Evolutionary conservation across 2,797 vertebrate species (phyloP).

Genomic region (Taeniopygia guttata): DNA sequence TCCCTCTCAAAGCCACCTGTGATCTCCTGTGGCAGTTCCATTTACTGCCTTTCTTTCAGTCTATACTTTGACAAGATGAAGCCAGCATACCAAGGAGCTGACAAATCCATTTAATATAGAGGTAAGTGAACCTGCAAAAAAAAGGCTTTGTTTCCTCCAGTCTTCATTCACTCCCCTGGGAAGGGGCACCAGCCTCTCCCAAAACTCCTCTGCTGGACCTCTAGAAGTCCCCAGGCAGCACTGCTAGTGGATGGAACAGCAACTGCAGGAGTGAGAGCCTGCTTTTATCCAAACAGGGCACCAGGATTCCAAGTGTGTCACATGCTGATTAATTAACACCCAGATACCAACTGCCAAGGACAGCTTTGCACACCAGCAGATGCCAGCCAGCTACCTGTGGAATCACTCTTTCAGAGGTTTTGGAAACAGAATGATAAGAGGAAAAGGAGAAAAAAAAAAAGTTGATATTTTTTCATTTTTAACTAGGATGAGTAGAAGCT

Average conservation of each 20-base stretch:
- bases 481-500: neutral
- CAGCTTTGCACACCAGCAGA: neutral
- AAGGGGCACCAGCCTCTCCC: neutral
- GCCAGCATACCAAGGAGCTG: neutral
- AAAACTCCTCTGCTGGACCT: neutral
- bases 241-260: neutral
- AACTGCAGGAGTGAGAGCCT: neutral
- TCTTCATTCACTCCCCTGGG: neutral
- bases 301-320: neutral
- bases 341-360: neutral
- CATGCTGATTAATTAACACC: neutral
- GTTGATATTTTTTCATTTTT: neutral
- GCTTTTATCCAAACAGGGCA: fast-evolving
- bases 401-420: neutral
- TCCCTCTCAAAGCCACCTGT: neutral
- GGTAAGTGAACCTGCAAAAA: neutral
- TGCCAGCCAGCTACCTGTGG: neutral
- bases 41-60: neutral
- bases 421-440: neutral
- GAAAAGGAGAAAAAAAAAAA: neutral
- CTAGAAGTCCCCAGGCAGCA: neutral
- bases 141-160: neutral
- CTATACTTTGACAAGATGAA: neutral
- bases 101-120: neutral
- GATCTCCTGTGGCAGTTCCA: neutral